Conservation (phyloP, 2,888 invertebrate species). For the Abrostola triplasia region DNA sequence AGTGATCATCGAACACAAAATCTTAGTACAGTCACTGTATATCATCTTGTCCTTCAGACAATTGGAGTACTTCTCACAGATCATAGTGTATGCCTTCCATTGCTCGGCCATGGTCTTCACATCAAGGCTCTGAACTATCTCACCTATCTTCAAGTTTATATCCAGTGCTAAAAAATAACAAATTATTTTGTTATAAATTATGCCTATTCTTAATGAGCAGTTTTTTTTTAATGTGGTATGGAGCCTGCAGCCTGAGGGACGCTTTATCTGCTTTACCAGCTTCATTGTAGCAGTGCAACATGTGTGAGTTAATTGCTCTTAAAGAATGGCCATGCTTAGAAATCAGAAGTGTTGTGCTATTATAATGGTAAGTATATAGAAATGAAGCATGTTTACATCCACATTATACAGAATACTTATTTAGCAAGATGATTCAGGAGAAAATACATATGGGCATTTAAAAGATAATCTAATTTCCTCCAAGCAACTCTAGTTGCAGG, state of each 20-base stretch:
- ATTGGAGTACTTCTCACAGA: slow-evolving; percentile 82
- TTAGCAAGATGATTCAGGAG: too few species aligned
- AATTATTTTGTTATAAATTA: background rate
- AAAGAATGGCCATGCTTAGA: too few species aligned
- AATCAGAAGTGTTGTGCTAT: too few species aligned
- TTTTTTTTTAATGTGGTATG: background rate
- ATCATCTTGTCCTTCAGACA: slow-evolving; percentile 69
- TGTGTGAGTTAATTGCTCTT: too few species aligned
- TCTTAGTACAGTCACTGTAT: slow-evolving; percentile 66
- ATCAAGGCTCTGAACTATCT: slow-evolving; percentile 82
- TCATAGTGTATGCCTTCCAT: slow-evolving; percentile 84
- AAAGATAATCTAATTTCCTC: too few species aligned
- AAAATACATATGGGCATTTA: too few species aligned
- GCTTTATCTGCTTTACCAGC: background rate
- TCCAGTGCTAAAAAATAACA: slow-evolving; percentile 77
- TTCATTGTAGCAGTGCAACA: too few species aligned
- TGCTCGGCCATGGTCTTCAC: slow-evolving; percentile 87
- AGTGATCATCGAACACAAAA: slow-evolving; percentile 68
- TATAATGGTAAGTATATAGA: too few species aligned
- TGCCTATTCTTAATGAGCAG: background rate
- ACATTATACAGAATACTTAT: too few species aligned
- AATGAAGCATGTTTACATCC: too few species aligned
- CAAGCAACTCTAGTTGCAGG: too few species aligned
- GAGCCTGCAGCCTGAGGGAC: background rate
- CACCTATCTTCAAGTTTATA: slow-evolving; percentile 82